phyloP scores from a whole-genome alignment of 1,140 invertebrate genomes.

The Goniozus legneri region DNA sequence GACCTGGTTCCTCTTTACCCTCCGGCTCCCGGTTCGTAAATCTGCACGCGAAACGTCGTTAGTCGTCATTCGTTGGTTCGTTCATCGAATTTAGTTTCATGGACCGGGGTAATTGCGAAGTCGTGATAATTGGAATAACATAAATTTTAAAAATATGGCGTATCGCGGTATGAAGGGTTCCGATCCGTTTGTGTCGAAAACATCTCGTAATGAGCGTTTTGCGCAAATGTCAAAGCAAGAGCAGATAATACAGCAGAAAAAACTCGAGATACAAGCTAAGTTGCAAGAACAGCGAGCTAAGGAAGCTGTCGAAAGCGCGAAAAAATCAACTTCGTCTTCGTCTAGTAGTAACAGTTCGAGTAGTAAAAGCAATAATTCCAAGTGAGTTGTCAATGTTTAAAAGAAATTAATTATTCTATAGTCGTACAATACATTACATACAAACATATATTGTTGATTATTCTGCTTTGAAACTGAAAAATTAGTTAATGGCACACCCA shows the following conservation, averaged over 20 bases:
- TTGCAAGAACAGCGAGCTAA: constrained; percentile 60
- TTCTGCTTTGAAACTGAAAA: no score
- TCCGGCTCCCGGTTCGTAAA: no score
- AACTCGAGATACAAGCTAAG: constrained; percentile 69
- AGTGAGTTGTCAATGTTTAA: constrained; percentile 27
- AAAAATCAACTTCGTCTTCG: constrained; percentile 41
- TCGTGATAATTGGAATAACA: neutral
- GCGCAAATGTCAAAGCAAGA: constrained; percentile 80
- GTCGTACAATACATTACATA: neutral
- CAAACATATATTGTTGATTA: neutral
- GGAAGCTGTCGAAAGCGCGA: constrained; percentile 56
- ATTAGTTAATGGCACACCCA: no score
- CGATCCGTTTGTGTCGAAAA: constrained; percentile 58
- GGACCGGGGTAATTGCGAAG: no score
- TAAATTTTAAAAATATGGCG: constrained; percentile 44
- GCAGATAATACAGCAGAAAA: constrained; percentile 76
- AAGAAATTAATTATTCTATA: neutral
- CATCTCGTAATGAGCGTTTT: constrained; percentile 60
- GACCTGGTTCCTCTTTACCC: no score
- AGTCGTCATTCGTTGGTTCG: no score
- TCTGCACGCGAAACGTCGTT: no score
- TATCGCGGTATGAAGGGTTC: constrained; percentile 51
- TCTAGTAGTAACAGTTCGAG: constrained; percentile 20
- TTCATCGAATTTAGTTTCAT: no score
- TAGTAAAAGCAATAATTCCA: constrained; percentile 31